Percentiles rank a stretch among this genome's conserved stretches.
Evolutionary conservation across 2,113 vertebrate genomes (phyloP).

Genomic region (Eupsittula cactorum): DNA sequence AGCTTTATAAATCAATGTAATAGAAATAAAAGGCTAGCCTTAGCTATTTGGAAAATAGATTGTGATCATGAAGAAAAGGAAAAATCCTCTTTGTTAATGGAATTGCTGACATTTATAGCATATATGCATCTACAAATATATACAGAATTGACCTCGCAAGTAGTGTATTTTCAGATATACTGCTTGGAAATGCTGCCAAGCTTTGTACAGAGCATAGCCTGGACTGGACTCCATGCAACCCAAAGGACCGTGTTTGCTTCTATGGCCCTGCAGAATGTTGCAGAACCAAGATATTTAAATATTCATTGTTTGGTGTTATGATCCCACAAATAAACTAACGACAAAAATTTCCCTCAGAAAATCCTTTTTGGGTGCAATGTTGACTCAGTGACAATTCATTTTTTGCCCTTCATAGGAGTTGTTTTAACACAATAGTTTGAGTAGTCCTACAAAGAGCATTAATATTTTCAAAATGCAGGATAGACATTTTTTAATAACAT

Average conservation of each 20-base stretch:
- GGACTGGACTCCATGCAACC: background rate
- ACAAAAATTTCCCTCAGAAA: background rate
- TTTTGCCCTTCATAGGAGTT: background rate
- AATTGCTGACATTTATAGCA: background rate
- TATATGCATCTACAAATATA: background rate
- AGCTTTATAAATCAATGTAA: background rate
- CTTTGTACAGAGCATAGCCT: background rate
- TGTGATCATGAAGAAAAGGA: background rate
- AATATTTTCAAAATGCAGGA: background rate
- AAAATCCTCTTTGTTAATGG: background rate
- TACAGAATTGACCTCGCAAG: background rate
- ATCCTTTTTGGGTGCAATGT: background rate
- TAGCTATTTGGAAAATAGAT: background rate
- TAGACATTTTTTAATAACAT: background rate
- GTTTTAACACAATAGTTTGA: background rate
- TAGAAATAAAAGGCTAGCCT: background rate
- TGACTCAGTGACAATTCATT: background rate
- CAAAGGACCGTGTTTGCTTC: background rate
- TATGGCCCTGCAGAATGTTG: background rate
- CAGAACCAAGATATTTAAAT: background rate
- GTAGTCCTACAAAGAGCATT: background rate
- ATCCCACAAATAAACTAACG: background rate
- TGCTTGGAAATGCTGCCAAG: background rate
- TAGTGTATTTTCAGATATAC: background rate
- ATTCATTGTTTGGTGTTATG: background rate